Evolutionary conservation across 2,797 vertebrate species (phyloP).

Genomic region (Phrynocephalus forsythii): DNA sequence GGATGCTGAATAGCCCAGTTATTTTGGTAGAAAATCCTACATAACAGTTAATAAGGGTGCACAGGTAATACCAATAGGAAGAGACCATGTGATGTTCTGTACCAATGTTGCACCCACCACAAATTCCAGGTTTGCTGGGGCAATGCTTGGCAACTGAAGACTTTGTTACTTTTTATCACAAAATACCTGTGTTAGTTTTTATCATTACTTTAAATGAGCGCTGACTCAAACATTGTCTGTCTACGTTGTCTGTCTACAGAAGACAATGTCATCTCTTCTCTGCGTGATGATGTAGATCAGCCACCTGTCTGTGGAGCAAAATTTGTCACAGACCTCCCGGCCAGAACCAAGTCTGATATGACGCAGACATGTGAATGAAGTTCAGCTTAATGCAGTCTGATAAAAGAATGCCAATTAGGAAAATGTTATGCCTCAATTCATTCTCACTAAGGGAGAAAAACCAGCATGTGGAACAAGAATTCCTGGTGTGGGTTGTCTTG

Average conservation of each 20-base stretch:
- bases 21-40: no score
- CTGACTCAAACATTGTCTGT: slow-evolving; percentile 38
- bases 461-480: background rate
- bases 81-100: background rate
- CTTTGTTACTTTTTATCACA: slow-evolving; percentile 27
- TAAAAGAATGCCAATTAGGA: background rate
- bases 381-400: slow-evolving; percentile 6
- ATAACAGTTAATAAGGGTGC: background rate
- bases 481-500: background rate
- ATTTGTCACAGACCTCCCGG: background rate
- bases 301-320: background rate
- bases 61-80: background rate
- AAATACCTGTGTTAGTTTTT: slow-evolving; percentile 47
- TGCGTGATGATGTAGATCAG: background rate
- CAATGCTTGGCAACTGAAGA: slow-evolving; percentile 12
- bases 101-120: background rate
- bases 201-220: slow-evolving; percentile 63
- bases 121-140: background rate
- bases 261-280: slow-evolving; percentile 50
- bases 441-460: background rate
- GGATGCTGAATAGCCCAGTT: no score
- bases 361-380: background rate
- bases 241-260: slow-evolving; percentile 62
- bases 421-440: background rate
- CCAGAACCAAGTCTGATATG: background rate